Evolutionary conservation across 2,797 vertebrate genomes (phyloP).

Genomic region (Coendou prehensilis): DNA sequence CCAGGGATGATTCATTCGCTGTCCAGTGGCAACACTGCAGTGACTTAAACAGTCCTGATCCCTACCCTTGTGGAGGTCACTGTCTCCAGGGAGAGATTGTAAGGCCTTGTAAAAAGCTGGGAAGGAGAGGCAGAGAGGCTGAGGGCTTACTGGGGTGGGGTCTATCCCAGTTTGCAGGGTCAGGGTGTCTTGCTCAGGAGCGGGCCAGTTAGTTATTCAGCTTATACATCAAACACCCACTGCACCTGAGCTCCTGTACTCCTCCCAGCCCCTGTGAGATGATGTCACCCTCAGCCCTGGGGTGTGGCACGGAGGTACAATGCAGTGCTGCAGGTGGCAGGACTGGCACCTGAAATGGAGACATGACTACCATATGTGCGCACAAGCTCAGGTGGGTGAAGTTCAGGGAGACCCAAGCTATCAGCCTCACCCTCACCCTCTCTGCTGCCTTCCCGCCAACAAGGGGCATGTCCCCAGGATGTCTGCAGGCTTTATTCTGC

Average conservation of each 20-base stretch:
- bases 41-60: background rate
- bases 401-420: background rate
- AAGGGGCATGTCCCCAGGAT: slow-evolving; percentile 75
- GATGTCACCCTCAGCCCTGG: background rate
- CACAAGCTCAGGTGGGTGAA: background rate
- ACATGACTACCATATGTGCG: fast-evolving
- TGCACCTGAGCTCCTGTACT: background rate
- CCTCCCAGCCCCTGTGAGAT: background rate
- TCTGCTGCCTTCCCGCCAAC: slow-evolving; percentile 54
- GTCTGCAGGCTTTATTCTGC: slow-evolving; percentile 78
- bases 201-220: background rate
- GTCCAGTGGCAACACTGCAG: background rate
- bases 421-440: slow-evolving; percentile 4
- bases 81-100: background rate
- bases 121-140: background rate
- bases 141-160: background rate
- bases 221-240: background rate
- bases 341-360: background rate
- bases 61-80: background rate
- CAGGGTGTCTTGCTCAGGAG: background rate
- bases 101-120: background rate
- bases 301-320: fast-evolving
- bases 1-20: background rate
- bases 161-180: background rate
- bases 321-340: background rate